phyloP scores from a whole-genome alignment of 2,888 invertebrate species.

The Byasa hedistus region DNA sequence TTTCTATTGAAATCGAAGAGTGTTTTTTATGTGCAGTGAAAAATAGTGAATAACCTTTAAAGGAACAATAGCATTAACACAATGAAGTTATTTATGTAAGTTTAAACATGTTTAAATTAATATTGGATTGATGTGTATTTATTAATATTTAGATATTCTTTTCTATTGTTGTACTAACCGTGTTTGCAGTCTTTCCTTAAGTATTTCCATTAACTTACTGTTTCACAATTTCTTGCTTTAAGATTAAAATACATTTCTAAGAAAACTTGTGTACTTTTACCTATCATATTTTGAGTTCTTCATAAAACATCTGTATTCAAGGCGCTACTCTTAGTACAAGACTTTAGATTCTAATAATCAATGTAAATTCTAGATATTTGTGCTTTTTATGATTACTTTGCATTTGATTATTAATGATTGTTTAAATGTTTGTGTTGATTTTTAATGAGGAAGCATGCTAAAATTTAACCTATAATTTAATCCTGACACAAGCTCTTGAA shows the following conservation, averaged over 20 bases:
- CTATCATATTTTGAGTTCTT: background rate
- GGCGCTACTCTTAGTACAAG: no score
- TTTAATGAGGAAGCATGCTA: no score
- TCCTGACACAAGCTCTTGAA: no score
- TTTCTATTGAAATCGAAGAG: background rate
- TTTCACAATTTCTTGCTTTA: background rate
- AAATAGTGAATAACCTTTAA: constrained; percentile 5
- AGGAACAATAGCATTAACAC: constrained; percentile 1
- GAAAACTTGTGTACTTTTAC: background rate
- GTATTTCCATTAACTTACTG: background rate
- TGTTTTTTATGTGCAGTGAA: constrained; percentile 4
- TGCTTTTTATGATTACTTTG: no score
- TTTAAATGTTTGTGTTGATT: no score
- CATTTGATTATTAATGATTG: no score
- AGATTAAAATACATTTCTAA: background rate
- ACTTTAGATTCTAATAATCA: background rate
- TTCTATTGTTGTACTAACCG: no score
- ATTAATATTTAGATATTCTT: background rate
- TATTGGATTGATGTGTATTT: background rate
- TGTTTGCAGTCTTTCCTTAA: background rate
- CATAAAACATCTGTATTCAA: background rate
- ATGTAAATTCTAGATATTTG: background rate
- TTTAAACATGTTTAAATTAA: constrained; percentile 3
- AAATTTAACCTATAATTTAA: no score
- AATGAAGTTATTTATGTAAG: constrained; percentile 30